These are phyloP conservation scores for Pitta sordida DNA, from an alignment of 2,113 vertebrate genomes.

Conservation along the genomic window DNA sequence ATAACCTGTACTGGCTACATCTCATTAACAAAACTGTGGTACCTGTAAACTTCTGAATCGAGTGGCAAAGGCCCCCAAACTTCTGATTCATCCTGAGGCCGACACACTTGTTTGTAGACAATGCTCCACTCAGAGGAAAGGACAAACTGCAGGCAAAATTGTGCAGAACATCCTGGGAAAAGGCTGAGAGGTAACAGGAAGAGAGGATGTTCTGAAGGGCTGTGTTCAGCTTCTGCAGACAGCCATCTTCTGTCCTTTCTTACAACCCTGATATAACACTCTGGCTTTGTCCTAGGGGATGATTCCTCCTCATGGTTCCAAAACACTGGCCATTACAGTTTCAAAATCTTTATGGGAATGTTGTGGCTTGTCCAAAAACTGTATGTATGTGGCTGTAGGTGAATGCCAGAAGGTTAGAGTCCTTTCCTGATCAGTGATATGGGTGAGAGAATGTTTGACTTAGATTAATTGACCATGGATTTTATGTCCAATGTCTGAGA, in stretches of 20 bases:
- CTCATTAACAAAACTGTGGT: neutral
- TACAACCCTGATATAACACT: accelerated
- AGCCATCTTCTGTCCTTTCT: neutral
- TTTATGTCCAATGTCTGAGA: neutral
- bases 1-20: neutral
- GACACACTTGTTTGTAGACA: neutral
- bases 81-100: neutral
- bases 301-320: neutral
- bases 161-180: neutral
- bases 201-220: neutral
- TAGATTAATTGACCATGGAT: neutral
- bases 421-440: neutral
- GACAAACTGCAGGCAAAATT: neutral
- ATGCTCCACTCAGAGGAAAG: neutral
- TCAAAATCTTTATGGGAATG: neutral
- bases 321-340: neutral
- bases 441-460: neutral
- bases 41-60: neutral
- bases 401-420: neutral
- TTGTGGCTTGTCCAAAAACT: neutral
- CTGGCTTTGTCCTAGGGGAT: neutral
- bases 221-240: accelerated
- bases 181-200: neutral
- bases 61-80: accelerated
- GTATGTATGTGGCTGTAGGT: neutral